A percentile compares a stretch with the other conserved stretches of the same genome.
Evolutionary conservation across 1,140 invertebrate species (phyloP).

Genomic region (Drosophila eugracilis): DNA sequence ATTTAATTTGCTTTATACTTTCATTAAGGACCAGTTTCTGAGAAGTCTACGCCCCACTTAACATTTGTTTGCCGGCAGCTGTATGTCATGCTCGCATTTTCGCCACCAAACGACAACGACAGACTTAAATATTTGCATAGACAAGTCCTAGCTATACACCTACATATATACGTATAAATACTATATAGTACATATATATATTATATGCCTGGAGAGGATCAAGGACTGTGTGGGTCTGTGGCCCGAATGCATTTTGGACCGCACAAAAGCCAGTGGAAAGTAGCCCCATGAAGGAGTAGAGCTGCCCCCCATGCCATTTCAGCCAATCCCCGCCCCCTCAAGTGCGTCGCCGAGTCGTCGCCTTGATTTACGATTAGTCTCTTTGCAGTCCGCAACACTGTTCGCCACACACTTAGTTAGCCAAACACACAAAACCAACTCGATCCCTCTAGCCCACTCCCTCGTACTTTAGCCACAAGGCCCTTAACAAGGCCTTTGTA

Average conservation of each 20-base stretch:
- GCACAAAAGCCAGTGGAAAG: constrained; percentile 36
- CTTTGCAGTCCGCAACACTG: constrained; percentile 63
- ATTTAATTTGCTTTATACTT: constrained; percentile 68
- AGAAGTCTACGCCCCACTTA: constrained; percentile 32
- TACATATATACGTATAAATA: constrained; percentile 17
- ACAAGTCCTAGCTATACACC: constrained; percentile 49
- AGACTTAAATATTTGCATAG: constrained; percentile 78
- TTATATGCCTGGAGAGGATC: constrained; percentile 15
- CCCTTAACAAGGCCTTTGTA: constrained; percentile 59
- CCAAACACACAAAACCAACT: constrained; percentile 60
- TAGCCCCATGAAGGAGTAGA: constrained; percentile 28
- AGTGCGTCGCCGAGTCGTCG: constrained; percentile 53
- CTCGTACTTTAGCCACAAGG: constrained; percentile 13
- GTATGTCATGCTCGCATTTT: constrained; percentile 75
- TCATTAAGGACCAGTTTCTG: constrained; percentile 29
- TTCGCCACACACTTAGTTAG: constrained; percentile 71
- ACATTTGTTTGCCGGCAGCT: constrained; percentile 63
- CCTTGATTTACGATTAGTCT: constrained; percentile 73
- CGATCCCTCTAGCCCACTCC: constrained; percentile 21
- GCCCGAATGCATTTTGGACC: constrained; percentile 37
- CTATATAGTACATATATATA: constrained; percentile 1
- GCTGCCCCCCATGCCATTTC: not conserved
- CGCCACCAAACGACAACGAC: constrained; percentile 73
- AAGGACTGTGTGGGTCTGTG: constrained; percentile 22
- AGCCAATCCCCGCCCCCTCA: constrained; percentile 28